These are phyloP conservation scores for Creontiades dilutus DNA, from an alignment of 2,888 invertebrate species.

Conservation along the genomic window DNA sequence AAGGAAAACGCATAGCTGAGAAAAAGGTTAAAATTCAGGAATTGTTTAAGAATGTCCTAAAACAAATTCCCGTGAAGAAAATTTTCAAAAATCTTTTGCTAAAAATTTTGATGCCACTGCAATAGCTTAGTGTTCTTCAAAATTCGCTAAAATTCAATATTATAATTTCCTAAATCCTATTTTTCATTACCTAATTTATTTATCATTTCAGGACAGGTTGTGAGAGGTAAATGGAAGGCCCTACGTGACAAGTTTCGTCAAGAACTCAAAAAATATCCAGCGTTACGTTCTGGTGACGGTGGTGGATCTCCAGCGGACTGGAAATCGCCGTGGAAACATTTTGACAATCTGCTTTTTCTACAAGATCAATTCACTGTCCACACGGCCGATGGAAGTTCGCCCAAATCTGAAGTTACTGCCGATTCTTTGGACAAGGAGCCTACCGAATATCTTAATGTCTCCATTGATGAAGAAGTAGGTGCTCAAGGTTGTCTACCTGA, in stretches of 20 bases:
- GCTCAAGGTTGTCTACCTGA: conserved; percentile 43
- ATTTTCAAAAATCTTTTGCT: too few species aligned
- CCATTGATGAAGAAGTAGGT: conserved; percentile 45
- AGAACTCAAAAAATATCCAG: not conserved
- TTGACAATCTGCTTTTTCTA: conserved; percentile 33
- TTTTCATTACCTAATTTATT: not conserved
- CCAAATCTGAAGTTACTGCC: conserved; percentile 1
- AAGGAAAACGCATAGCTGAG: too few species aligned
- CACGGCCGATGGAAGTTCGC: conserved; percentile 1
- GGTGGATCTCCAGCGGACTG: not conserved
- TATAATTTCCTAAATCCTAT: not conserved
- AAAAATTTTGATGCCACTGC: too few species aligned
- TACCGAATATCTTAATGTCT: conserved; percentile 50
- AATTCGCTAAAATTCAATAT: not conserved
- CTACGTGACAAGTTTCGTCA: not conserved
- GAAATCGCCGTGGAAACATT: conserved; percentile 38
- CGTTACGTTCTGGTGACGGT: not conserved
- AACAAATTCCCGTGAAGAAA: too few species aligned
- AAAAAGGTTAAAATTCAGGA: too few species aligned
- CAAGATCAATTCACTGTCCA: conserved; percentile 34
- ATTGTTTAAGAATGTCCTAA: too few species aligned
- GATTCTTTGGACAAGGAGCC: conserved; percentile 36
- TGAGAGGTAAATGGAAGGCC: conserved; percentile 4
- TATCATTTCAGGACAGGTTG: conserved; percentile 9
- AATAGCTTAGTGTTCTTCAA: not conserved